phyloP scores from a whole-genome alignment of 2,113 vertebrate species.

The Lichenostomus cassidix region DNA sequence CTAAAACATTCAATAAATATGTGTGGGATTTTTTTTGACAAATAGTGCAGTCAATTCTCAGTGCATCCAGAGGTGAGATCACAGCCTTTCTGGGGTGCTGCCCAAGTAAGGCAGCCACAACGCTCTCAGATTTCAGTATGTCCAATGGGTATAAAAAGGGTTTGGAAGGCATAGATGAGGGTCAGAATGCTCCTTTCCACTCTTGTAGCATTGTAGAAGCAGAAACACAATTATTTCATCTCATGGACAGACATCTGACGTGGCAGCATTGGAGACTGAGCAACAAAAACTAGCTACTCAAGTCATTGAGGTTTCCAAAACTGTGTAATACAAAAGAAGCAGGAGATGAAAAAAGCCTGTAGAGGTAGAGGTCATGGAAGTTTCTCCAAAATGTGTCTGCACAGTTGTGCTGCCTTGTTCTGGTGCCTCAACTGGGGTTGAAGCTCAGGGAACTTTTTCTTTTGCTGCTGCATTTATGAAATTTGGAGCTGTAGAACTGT shows the following conservation, averaged over 20 bases:
- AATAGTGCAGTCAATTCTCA: neutral
- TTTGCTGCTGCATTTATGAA: neutral
- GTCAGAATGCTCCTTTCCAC: neutral
- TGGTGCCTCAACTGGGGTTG: neutral
- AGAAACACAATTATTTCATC: fast-evolving
- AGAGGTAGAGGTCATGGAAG: neutral
- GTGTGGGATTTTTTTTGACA: neutral
- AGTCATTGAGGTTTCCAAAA: neutral
- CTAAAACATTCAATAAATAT: neutral
- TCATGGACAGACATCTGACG: neutral
- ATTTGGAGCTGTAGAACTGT: neutral
- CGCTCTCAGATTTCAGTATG: neutral
- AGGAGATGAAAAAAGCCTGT: neutral
- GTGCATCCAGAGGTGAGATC: neutral
- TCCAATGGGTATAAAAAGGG: neutral
- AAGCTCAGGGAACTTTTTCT: neutral
- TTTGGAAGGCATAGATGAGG: neutral
- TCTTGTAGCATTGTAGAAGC: neutral
- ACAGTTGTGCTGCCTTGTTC: neutral
- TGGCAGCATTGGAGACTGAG: neutral
- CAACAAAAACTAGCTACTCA: neutral
- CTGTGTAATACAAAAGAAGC: neutral
- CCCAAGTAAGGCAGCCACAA: neutral
- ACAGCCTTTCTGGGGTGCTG: neutral
- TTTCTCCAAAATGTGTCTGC: neutral